These are phyloP conservation scores for Rhinoderma darwinii DNA, from an alignment of 2,113 vertebrate species.

Conservation along the genomic window DNA sequence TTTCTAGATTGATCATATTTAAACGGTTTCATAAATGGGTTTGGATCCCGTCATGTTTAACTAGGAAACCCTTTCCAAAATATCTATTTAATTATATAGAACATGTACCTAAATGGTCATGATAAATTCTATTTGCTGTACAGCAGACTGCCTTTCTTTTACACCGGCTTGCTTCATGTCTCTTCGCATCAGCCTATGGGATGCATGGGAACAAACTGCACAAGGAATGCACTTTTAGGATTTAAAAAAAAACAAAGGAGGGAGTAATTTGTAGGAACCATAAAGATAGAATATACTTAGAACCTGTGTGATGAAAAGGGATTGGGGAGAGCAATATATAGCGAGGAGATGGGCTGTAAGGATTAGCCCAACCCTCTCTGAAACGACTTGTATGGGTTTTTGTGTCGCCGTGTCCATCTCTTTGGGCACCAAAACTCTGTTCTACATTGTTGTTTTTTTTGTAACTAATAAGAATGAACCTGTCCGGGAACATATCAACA, in stretches of 20 bases:
- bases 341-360: background rate
- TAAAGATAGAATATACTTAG: too few relatives aligned
- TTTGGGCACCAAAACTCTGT: background rate
- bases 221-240: background rate
- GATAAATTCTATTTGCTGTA: background rate
- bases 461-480: constrained; percentile 2
- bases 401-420: background rate
- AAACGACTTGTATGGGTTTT: background rate
- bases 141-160: background rate
- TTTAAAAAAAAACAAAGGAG: background rate
- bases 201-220: too few relatives aligned
- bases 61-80: too few relatives aligned
- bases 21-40: too few relatives aligned
- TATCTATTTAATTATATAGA: too few relatives aligned
- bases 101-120: too few relatives aligned
- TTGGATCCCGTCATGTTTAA: too few relatives aligned
- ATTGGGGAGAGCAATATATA: background rate
- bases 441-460: background rate
- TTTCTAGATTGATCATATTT: too few relatives aligned
- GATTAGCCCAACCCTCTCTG: too few relatives aligned
- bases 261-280: background rate
- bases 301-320: background rate
- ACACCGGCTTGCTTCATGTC: background rate
- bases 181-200: background rate
- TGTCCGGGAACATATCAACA: constrained; percentile 1